Base-by-base conservation (phyloP, 2,113 vertebrate genomes). In the Poeciliopsis prolifica region DNA sequence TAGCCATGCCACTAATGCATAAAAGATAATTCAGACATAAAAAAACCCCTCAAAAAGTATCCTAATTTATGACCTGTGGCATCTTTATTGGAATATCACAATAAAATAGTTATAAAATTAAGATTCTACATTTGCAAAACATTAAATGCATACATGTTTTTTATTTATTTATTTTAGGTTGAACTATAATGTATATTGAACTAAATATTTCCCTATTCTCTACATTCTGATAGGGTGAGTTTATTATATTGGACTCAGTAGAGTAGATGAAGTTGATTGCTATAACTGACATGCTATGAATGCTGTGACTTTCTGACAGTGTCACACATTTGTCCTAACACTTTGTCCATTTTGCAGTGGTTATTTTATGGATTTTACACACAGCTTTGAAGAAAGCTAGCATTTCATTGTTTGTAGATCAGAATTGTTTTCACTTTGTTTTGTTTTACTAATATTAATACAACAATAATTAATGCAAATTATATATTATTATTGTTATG, bases 1-100 rank as follows among this genome's bases (percentile, higher is more conserved):
- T 88, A 91, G 86, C 85, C 11, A 77, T 42, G 26, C 48, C 76
- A 81, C 83, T 83, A 83, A 85, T 86, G 86, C 89, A 88, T 87
- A 82, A 88, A 88, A 85, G 72, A 87, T 90, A 58, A 80, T 76
- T 75, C 74, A 72, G 82, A 86, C 70, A 37, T 64, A 68, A 48
- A 75, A 76, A 24, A 31, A 31, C 1, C 2, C 40, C 2, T 8
- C 29, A 13, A 42, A 67, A 65, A 65, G 13, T n/a, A 68, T 60
- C 61, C 6, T 19, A 64, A 37, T 48, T 24, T 28, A 63, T 1
- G 44, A 48, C 68, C 66, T 72, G 62, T 35, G n/a, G 73, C 6
- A 65, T 28, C 63, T 70, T 60, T 70, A 33, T 42, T 62, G 70
- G 24, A 42, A 24, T 60, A 31, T 60, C 30, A 51, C 15, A 51